Conservation (phyloP, 2,888 invertebrate genomes). For the Mythimna pallens region DNA sequence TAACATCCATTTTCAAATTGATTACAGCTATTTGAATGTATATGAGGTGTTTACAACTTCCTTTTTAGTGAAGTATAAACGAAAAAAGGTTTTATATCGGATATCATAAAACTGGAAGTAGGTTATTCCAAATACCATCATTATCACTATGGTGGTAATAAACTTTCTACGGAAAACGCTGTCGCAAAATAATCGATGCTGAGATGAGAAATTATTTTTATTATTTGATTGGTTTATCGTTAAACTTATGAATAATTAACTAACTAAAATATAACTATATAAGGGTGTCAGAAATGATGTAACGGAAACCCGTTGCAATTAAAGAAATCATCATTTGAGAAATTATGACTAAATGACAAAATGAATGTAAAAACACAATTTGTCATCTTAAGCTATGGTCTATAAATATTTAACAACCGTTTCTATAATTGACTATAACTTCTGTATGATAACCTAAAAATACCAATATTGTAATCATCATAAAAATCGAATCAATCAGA, state of each 20-base stretch:
- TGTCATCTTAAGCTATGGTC: conserved; percentile 12
- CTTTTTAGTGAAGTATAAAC: conserved; percentile 46
- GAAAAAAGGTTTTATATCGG: conserved; percentile 45
- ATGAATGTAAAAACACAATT: conserved; percentile 22
- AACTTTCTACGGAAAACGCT: conserved; percentile 55
- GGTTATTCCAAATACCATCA: conserved; percentile 55
- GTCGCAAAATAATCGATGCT: conserved; percentile 47
- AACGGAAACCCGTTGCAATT: conserved; percentile 1
- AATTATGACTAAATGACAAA: conserved; percentile 3
- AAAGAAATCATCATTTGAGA: background rate
- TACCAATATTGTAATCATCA: conserved; percentile 36
- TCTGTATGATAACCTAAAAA: conserved; percentile 30
- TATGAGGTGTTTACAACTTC: conserved; percentile 61
- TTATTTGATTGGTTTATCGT: conserved; percentile 30
- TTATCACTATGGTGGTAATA: conserved; percentile 54
- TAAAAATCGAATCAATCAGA: conserved; percentile 57
- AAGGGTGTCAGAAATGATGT: background rate
- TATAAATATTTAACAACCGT: conserved; percentile 36
- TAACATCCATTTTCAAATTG: conserved; percentile 54
- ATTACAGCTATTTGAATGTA: conserved; percentile 49
- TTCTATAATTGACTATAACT: conserved; percentile 44
- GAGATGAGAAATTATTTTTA: conserved; percentile 15
- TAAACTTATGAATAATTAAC: conserved; percentile 18
- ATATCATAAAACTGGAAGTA: conserved; percentile 56
- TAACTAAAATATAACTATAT: background rate